Percentiles rank a stretch among this genome's conserved stretches.
Evolutionary conservation across 2,888 invertebrate species (phyloP).

Genomic region (Ctenicera cuprea): DNA sequence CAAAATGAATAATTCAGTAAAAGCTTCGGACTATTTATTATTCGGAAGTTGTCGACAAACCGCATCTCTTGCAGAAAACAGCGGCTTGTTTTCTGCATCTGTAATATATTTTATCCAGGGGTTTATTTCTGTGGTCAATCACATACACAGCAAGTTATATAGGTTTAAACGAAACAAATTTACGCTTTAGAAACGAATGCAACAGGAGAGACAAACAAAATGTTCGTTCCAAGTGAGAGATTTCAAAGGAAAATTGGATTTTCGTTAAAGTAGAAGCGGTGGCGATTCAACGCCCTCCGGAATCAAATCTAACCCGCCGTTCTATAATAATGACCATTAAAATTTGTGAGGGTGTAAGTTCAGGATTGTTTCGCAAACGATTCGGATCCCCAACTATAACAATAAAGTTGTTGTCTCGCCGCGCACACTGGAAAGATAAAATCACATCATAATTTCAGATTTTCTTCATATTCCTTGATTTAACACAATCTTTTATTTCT

Average conservation of each 20-base stretch:
- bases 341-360: slow-evolving; percentile 25
- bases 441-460: slow-evolving; percentile 21
- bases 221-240: slow-evolving; percentile 29
- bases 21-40: slow-evolving; percentile 14
- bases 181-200: slow-evolving; percentile 19
- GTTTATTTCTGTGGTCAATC: neutral
- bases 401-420: slow-evolving; percentile 20
- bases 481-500: neutral
- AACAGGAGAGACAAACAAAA: slow-evolving; percentile 36
- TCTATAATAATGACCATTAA: slow-evolving; percentile 37
- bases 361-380: slow-evolving; percentile 30
- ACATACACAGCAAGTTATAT: neutral
- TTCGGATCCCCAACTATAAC: slow-evolving; percentile 25
- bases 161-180: slow-evolving; percentile 20
- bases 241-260: slow-evolving; percentile 36
- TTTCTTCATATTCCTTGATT: slow-evolving; percentile 4
- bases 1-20: slow-evolving; percentile 7
- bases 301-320: slow-evolving; percentile 33
- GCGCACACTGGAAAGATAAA: slow-evolving; percentile 1
- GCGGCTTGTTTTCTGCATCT: neutral
- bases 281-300: slow-evolving; percentile 32
- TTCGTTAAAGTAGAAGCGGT: slow-evolving; percentile 26
- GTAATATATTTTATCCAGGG: neutral
- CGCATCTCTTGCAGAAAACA: slow-evolving; percentile 2
- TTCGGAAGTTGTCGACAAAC: slow-evolving; percentile 6